Evolutionary conservation across 2,888 invertebrate genomes (phyloP), one percentile per base, ranked within the genome.

Genomic region (Oscheius onirici): DNA sequence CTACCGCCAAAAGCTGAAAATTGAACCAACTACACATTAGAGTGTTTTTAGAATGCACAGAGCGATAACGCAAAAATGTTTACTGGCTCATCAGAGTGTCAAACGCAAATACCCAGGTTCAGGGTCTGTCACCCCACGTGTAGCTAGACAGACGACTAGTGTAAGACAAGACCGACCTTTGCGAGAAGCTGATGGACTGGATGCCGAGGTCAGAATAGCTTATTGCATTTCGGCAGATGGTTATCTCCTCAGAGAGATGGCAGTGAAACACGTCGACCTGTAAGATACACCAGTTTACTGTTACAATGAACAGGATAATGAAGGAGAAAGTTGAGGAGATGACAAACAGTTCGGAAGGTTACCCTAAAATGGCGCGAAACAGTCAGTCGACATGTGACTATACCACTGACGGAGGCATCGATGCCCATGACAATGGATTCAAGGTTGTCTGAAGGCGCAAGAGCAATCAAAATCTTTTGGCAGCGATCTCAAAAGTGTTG

Each of bases 161-260:
- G 58, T 58, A 58, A 55, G 28, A 55, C 55, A 34, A 58, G 41
- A 28, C 63, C 63, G 63, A 63, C 63, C 63, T 63, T 63, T 46
- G 26, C 58, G 63, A 63, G 63, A 46, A 63, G 63, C 63, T 63
- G 63, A 46, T 63, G 46, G 63, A 63, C 63, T 46, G 46, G 63
- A 63, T 63, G 63, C 49, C 63, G 63, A 63, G 63, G 63, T 63
- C 63, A 63, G 63, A 49, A 63, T 44, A 63, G 63, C 63, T 63
- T 63, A 63, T 63, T 63, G 63, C 63, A 63, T 63, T 46, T 10
- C 63, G 63, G 63, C 63, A 63, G 63, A 63, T 63, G 63, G 63
- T 46, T 63, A 63, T 63, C 63, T 63, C 63, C 63, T 24, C 28
- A 34, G 5, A 24, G 63, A 49, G 49, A 63, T 63, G 46, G 49